A percentile compares a stretch with the other conserved stretches of the same genome.
These are phyloP conservation scores for Alfaro cultratus DNA, from an alignment of 2,797 vertebrate species.

Conservation along the genomic window DNA sequence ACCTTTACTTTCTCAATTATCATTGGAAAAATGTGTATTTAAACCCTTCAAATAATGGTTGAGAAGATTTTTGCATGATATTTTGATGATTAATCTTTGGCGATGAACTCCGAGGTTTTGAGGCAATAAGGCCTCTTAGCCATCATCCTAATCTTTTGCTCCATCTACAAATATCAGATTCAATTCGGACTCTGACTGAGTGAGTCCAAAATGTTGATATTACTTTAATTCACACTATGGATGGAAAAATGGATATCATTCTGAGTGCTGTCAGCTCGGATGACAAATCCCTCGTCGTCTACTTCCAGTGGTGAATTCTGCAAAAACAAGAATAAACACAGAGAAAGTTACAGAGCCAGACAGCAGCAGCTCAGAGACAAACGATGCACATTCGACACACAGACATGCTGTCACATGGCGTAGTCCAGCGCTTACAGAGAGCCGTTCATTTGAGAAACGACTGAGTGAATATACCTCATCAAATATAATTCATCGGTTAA, in stretches of 20 bases:
- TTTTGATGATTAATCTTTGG: not conserved
- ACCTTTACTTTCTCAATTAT: not conserved
- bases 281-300: conserved; percentile 94
- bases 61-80: not conserved
- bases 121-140: not conserved
- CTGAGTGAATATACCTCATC: conserved; percentile 8
- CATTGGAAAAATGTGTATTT: not conserved
- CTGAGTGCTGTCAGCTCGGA: conserved; percentile 84
- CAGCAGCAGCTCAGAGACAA: conserved; percentile 32
- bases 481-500: too few relatives aligned
- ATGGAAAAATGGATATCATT: conserved; percentile 88
- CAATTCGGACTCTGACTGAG: not conserved
- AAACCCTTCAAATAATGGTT: not conserved
- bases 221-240: not conserved
- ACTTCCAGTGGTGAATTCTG: conserved; percentile 90
- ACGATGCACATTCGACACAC: conserved; percentile 14
- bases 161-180: not conserved
- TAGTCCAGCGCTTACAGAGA: conserved; percentile 18
- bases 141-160: not conserved
- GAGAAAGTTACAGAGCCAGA: not conserved
- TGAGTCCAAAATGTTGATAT: not conserved
- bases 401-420: conserved; percentile 25
- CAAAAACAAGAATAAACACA: conserved; percentile 20
- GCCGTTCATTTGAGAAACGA: conserved; percentile 9
- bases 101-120: not conserved